A percentile compares a stretch with the other conserved stretches of the same genome.
Conservation (phyloP, 2,113 vertebrate genomes). For the Hippocampus mohnikei region DNA sequence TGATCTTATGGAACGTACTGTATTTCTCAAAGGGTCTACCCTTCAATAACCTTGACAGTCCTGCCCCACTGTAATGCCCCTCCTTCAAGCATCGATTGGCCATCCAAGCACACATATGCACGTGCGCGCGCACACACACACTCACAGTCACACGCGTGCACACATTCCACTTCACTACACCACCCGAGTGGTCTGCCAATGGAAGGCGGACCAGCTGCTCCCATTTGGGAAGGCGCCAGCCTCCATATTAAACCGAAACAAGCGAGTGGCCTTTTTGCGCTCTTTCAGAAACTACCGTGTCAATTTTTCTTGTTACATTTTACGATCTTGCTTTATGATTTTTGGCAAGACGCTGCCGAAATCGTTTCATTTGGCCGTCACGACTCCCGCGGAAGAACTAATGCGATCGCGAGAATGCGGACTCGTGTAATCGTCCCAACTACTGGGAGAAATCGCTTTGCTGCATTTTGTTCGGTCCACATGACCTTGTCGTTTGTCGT, state of each 20-base stretch:
- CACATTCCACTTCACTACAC: constrained; percentile 12
- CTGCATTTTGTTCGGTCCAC: background rate
- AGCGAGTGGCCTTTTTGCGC: constrained; percentile 6
- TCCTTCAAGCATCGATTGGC: background rate
- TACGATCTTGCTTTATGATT: background rate
- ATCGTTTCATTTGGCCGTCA: background rate
- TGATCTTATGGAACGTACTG: background rate
- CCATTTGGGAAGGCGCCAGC: constrained; percentile 38
- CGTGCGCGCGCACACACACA: background rate
- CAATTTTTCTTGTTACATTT: background rate
- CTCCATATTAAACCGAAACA: constrained; percentile 29
- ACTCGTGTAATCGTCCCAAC: background rate
- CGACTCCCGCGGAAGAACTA: background rate
- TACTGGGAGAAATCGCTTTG: background rate
- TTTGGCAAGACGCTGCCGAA: background rate
- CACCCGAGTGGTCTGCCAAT: constrained; percentile 14
- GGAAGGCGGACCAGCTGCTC: constrained; percentile 41
- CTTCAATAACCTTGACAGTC: constrained; percentile 4
- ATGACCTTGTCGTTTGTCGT: background rate
- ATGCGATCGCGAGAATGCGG: background rate
- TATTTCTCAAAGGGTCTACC: background rate
- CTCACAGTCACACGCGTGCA: background rate
- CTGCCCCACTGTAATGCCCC: background rate
- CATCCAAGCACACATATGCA: background rate
- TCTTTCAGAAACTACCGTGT: background rate